Base-by-base conservation (phyloP, 2,797 vertebrate genomes). In the Scleropages formosus region DNA sequence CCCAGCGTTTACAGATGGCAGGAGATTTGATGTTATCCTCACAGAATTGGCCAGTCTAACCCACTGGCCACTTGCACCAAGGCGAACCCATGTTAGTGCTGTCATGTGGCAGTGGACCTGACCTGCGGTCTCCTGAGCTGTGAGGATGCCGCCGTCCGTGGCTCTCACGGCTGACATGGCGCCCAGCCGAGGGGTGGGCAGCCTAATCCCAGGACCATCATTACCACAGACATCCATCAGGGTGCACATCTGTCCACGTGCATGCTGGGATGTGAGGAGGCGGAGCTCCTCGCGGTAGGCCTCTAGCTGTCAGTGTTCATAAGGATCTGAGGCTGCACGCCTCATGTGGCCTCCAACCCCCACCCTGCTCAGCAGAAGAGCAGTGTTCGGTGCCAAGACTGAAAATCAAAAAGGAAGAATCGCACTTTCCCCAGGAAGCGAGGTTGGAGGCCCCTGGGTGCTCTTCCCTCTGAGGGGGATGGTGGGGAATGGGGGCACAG, bases 151-250 rank as follows among this genome's bases (percentile, higher is more conserved):
- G 26, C 39, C 11, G 13, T 10, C 24, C 8, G 22, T 24, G 6
- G 20, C 63, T 15, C 11, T 16, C 1, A 11, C 15, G 26, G 18
- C 72, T 62, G 62, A 69, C 64, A 70, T 60, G 44, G 47, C 18
- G 46, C 60, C 58, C 66, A 75, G 60, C 73, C 51, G 44, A 13
- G 26, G 72, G 49, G 58, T 46, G 61, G 62, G 24, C 56, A 26
- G 74, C 62, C 22, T 69, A 79, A 76, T 66, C 63, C 65, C 2
- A 49, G n/a, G 4, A 51, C 31, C 7, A 31, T 79, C 60, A 73
- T 73, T 73, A 79, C 63, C 68, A 72, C 74, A 62, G 74, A 72
- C 74, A 73, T 76, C 63, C 47, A 73, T 73, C 58, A 75, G 62
- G 15, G 44, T 27, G 39, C 49, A 26, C 69, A 76, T 66, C 46